These are phyloP conservation scores for Stegodyphus mimosarum DNA, from an alignment of 1,140 invertebrate species.

Conservation along the genomic window DNA sequence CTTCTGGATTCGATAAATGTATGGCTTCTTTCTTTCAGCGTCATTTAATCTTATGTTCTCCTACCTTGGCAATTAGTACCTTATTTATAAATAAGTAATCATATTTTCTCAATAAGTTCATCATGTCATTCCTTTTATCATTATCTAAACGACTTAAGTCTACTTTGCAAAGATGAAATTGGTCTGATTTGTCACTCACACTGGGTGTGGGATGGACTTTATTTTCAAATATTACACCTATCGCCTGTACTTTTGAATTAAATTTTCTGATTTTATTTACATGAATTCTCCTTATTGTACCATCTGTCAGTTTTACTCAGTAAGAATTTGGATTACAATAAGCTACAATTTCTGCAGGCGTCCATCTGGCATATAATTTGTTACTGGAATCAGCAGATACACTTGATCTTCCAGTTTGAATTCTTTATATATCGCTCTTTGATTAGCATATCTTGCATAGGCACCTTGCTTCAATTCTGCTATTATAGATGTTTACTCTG, in stretches of 20 bases:
- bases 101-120: background rate
- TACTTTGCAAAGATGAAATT: too few relatives aligned
- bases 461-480: background rate
- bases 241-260: too few relatives aligned
- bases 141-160: background rate
- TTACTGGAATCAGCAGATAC: background rate
- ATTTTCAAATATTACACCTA: too few relatives aligned
- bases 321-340: too few relatives aligned
- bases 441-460: background rate
- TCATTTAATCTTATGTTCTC: background rate
- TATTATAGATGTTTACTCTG: background rate
- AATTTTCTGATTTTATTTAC: too few relatives aligned
- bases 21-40: background rate
- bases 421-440: background rate
- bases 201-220: too few relatives aligned
- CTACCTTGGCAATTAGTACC: background rate
- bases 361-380: background rate
- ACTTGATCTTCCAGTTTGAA: background rate
- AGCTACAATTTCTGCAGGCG: background rate
- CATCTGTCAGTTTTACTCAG: too few relatives aligned
- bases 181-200: too few relatives aligned
- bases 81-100: background rate
- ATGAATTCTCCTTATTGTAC: too few relatives aligned
- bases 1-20: background rate
- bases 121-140: background rate